These are phyloP conservation scores for Chiroxiphia lanceolata DNA, from an alignment of 2,797 vertebrate species.

Conservation along the genomic window DNA sequence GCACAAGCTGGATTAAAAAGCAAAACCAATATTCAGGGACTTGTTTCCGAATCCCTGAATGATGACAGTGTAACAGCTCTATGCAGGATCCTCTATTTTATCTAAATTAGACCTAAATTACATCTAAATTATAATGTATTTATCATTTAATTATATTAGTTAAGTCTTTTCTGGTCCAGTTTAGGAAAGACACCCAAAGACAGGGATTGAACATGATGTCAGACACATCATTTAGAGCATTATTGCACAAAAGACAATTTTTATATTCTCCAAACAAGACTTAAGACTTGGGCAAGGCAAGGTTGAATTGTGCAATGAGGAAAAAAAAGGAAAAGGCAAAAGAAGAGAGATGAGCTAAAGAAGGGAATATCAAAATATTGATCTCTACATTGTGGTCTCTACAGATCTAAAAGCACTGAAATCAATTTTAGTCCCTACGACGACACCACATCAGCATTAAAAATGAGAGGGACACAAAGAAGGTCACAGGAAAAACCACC, in stretches of 20 bases:
- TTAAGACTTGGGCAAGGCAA: not conserved
- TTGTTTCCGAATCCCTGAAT: not conserved
- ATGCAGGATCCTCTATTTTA: not conserved
- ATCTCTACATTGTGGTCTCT: not conserved
- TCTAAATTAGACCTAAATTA: too few species aligned
- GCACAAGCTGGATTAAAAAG: not conserved
- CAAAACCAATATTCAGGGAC: not conserved
- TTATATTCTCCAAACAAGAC: not conserved
- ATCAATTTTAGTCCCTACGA: not conserved
- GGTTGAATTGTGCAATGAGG: not conserved
- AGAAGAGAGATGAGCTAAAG: not conserved
- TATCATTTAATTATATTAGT: not conserved
- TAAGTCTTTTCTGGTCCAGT: not conserved
- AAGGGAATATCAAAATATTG: not conserved
- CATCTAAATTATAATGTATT: accelerated
- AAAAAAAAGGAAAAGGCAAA: not conserved
- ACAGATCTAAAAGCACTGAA: not conserved
- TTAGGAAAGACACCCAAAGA: not conserved
- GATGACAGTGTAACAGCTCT: not conserved
- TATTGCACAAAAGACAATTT: not conserved
- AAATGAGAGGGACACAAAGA: not conserved
- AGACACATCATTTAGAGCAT: not conserved
- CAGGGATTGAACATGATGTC: accelerated
- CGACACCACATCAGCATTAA: not conserved
- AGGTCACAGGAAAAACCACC: not conserved